These are phyloP conservation scores for Sesia apiformis DNA, from an alignment of 2,888 invertebrate species.

Conservation along the genomic window DNA sequence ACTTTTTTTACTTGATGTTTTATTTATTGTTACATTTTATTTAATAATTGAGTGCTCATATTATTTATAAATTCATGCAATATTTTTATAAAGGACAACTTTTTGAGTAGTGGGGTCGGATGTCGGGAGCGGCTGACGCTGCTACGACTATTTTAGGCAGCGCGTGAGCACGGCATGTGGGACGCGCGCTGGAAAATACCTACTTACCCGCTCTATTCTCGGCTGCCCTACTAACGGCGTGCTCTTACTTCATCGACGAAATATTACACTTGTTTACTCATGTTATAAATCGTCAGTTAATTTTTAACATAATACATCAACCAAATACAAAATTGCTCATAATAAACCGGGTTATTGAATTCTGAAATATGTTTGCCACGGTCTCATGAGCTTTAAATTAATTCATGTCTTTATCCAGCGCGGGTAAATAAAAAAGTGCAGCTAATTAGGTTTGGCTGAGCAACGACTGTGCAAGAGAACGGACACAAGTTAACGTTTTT, in stretches of 20 bases:
- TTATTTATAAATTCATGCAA: no score
- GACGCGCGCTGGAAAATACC: constrained; percentile 63
- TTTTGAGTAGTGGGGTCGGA: constrained; percentile 27
- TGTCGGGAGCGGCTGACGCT: constrained; percentile 34
- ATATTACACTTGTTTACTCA: background rate
- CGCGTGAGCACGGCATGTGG: constrained; percentile 52
- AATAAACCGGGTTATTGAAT: constrained; percentile 17
- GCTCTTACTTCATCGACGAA: constrained; percentile 30
- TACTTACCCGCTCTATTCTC: constrained; percentile 54
- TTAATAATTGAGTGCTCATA: no score
- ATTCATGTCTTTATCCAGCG: constrained; percentile 35
- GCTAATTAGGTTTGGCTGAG: constrained; percentile 40
- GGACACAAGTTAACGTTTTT: constrained; percentile 23
- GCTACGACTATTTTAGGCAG: constrained; percentile 56
- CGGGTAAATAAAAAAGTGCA: constrained; percentile 31
- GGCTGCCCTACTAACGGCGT: constrained; percentile 55
- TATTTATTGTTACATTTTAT: no score
- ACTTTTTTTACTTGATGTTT: no score
- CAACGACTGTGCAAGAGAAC: constrained; percentile 16
- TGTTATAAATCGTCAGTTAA: background rate
- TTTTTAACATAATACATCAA: background rate
- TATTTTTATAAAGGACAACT: constrained; percentile 6
- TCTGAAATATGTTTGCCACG: constrained; percentile 26
- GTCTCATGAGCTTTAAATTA: constrained; percentile 39
- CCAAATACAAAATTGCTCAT: background rate